A percentile compares a stretch with the other conserved stretches of the same genome.
phyloP scores from a whole-genome alignment of 2,888 invertebrate genomes.

The Copidosoma aretas region DNA sequence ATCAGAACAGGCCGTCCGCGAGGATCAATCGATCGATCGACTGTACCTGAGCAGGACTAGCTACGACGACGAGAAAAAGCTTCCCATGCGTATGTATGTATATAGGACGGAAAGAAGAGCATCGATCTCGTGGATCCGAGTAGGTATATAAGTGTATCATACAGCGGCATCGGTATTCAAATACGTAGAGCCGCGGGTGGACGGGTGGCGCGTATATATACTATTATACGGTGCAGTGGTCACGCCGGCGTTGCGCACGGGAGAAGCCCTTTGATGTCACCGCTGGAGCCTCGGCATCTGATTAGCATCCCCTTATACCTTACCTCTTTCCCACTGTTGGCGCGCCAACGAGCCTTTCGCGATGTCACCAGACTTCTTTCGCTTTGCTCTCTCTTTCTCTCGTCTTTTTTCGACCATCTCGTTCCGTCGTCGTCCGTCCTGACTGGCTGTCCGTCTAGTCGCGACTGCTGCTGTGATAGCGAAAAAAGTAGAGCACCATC shows the following conservation, averaged over 20 bases:
- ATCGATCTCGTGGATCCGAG: slow-evolving; percentile 34
- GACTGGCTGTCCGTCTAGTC: too few species aligned
- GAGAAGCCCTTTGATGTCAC: slow-evolving; percentile 55
- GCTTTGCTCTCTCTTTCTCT: slow-evolving; percentile 14
- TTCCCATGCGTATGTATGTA: background rate
- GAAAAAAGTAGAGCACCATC: too few species aligned
- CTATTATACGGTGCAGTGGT: slow-evolving; percentile 55
- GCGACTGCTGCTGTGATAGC: too few species aligned
- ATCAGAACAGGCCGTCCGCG: background rate
- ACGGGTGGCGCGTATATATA: too few species aligned
- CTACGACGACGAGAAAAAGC: background rate
- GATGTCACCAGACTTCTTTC: slow-evolving; percentile 22
- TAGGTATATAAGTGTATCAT: slow-evolving; percentile 26
- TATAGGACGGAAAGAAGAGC: slow-evolving; percentile 16
- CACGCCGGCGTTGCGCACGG: slow-evolving; percentile 49
- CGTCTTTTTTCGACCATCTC: background rate
- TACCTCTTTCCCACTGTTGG: slow-evolving; percentile 38
- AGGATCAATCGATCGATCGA: slow-evolving; percentile 29
- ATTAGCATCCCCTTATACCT: slow-evolving; percentile 56
- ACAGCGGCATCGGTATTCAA: slow-evolving; percentile 57
- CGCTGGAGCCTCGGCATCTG: slow-evolving; percentile 58
- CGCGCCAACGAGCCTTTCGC: slow-evolving; percentile 25
- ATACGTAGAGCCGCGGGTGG: slow-evolving; percentile 38
- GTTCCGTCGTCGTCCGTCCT: too few species aligned
- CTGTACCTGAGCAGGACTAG: background rate